Base-by-base conservation (phyloP, 2,113 vertebrate genomes). In the Nyctereutes procyonoides region DNA sequence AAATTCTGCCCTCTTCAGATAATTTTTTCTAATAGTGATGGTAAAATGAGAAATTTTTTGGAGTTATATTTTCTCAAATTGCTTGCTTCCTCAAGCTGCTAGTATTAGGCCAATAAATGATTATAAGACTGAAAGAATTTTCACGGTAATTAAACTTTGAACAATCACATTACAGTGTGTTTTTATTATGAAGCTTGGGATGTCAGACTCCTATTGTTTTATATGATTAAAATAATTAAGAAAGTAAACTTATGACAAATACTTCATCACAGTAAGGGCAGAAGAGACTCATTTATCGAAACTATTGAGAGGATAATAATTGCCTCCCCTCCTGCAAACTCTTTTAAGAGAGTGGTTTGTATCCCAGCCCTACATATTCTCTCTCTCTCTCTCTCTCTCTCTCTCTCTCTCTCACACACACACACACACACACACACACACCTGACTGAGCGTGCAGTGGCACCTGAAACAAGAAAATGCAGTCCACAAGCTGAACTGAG, bases 101-200 rank as follows among this genome's bases (percentile, higher is more conserved):
- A 60, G n/a, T 56, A 35, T 30, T 86, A 82, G 51, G 38, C 74
- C 8, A 5, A 76, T 69, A 93, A 30, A 80, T 81, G 9, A 92
- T 90, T 74, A 95, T 53, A 93, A 43, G 12, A 90, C 22, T 48
- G 79, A 85, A 96, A 95, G 80, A 71, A 80, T 76, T 95, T 74
- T 88, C 65, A 93, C 2, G 38, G 74, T 90, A 90, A 86, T 94
- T 93, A 93, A 87, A 86, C 28, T 89, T 76, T 60, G 63, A 90
- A 55, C 22, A 86, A 90, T 56, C 73, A 67, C 17, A 86, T 86
- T 93, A 51, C 9, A 77, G n/a, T 56, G 1, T 90, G 76, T 76
- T 95, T 94, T 81, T 89, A 88, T 87, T 56, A 71, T 81, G 35
- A 82, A 69, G 43, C 28, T 76, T 74, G 56, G 51, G 22, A 67